Evolutionary conservation across 2,888 invertebrate species (phyloP).

Genomic region (Eupeodes luniger): DNA sequence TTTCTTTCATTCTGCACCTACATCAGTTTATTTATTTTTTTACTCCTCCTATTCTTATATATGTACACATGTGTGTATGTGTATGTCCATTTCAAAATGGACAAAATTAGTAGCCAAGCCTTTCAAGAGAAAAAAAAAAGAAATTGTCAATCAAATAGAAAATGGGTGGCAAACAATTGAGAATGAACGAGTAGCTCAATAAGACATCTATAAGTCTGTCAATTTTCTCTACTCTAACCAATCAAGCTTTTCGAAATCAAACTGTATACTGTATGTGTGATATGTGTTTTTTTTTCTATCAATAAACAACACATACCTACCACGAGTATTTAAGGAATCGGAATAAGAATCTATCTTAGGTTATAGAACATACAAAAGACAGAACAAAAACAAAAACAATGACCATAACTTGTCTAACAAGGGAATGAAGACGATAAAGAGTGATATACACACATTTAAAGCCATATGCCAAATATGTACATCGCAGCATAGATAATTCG

Average conservation of each 20-base stretch:
- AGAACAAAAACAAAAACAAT: constrained; percentile 14
- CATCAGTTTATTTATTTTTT: constrained; percentile 29
- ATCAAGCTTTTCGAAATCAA: constrained; percentile 39
- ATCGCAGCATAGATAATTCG: background rate
- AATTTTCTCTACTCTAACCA: constrained; percentile 53
- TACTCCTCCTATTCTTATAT: background rate
- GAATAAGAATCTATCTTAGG: constrained; percentile 20
- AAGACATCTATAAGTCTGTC: constrained; percentile 66
- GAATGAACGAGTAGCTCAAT: constrained; percentile 70
- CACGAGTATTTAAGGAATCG: background rate
- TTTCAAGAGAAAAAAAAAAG: background rate
- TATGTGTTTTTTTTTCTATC: background rate
- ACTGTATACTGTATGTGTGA: background rate
- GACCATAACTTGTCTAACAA: constrained; percentile 56
- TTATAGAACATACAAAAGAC: background rate
- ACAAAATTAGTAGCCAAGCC: background rate
- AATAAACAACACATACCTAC: no score
- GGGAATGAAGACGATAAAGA: constrained; percentile 67
- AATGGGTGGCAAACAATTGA: constrained; percentile 67
- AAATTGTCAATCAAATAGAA: constrained; percentile 64
- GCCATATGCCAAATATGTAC: background rate
- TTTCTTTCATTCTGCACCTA: constrained; percentile 25
- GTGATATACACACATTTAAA: constrained; percentile 23
- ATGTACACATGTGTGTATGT: no score
- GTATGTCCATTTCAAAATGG: background rate